Evolutionary conservation across 2,888 invertebrate species (phyloP), one percentile per base, ranked within the genome.

Genomic region (Athripsodes cinereus): DNA sequence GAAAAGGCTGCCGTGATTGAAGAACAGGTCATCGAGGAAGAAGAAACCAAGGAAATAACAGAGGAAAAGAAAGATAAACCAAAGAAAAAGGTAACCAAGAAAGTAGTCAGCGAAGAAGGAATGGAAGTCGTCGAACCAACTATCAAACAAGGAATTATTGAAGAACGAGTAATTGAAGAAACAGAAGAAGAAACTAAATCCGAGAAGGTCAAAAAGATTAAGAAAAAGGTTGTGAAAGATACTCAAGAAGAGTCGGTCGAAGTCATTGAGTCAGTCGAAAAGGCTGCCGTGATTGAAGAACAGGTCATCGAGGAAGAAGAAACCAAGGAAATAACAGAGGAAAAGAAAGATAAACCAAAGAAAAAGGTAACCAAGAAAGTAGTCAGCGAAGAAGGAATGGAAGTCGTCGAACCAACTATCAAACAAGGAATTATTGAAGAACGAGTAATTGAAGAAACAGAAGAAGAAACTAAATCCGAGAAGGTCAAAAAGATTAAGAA

Each of bases 121-220:
- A 57, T 64, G 57, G 69, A 68, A 55, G 69, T 69, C 22, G 69
- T 56, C 67, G 66, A 31, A 63, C 63, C 65, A 31, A 62, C 67
- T 31, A 10, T 64, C 71, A 34, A 51, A 35, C 71, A 74, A 66
- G 21, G 50, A 3, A 3, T 50, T 5, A 50, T 50, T n/a, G 50
- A 50, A 50, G 50, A 50, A 13, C 11, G 3, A 6, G 20, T 3
- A 48, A 22, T 50, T 34, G 56, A 52, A 16, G 35, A n/a, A n/a
- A n/a, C n/a, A n/a, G n/a, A n/a, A n/a, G n/a, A n/a, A n/a, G n/a
- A 58, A 59, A 18, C 50, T 50, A 10, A 6, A 26, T 65, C 62
- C 54, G 69, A 64, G 59, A 71, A 71, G 1, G 64, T 34, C 20
- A 52, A 68, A 1, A 68, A 69, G 34, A 73, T 68, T 61, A 76